Percentiles rank a stretch among this genome's conserved stretches.
These are phyloP conservation scores for Loripinus fragilis DNA, from an alignment of 2,888 invertebrate species.

Conservation along the genomic window DNA sequence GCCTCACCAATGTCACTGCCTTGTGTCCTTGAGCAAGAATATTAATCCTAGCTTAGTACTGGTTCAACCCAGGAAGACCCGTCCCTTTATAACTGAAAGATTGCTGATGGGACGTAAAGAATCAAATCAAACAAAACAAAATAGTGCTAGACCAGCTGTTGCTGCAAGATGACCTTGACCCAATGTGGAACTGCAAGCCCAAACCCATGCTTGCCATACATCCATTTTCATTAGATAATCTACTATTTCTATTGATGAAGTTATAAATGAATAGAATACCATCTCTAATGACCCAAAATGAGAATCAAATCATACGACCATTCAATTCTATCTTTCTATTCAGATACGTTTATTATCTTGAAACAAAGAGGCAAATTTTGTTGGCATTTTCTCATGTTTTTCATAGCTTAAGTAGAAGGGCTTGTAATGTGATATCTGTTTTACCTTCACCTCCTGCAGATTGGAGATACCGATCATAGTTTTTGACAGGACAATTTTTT, in stretches of 20 bases:
- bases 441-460: conserved; percentile 4
- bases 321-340: conserved; percentile 10
- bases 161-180: neutral
- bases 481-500: neutral
- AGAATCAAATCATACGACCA: neutral
- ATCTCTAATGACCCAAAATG: neutral
- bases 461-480: neutral
- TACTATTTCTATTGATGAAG: neutral
- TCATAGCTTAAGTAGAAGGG: neutral
- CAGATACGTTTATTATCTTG: conserved; percentile 3
- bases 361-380: conserved; percentile 6
- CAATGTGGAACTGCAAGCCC: too few species aligned
- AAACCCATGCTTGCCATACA: too few species aligned
- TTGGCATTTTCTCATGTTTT: conserved; percentile 10
- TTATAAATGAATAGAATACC: neutral
- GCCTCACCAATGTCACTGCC: too few species aligned
- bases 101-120: too few species aligned
- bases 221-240: too few species aligned
- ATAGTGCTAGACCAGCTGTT: too few species aligned
- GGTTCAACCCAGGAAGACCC: too few species aligned
- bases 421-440: neutral
- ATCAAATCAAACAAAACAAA: too few species aligned
- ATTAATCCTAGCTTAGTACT: too few species aligned
- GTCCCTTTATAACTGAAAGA: too few species aligned
- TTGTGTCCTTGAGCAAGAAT: too few species aligned